These are phyloP conservation scores for Dione vanillae DNA, from an alignment of 2,888 invertebrate genomes.

Conservation along the genomic window DNA sequence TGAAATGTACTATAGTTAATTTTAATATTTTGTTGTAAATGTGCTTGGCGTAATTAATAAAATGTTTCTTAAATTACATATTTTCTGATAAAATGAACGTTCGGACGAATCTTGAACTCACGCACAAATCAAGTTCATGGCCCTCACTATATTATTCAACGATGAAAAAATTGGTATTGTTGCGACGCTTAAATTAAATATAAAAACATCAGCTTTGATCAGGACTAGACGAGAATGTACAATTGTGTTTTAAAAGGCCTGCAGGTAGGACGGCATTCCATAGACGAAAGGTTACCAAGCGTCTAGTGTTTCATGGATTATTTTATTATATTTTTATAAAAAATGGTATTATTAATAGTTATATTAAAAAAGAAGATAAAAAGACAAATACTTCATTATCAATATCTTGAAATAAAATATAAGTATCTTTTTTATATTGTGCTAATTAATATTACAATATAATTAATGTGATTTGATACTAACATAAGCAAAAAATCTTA, in stretches of 20 bases:
- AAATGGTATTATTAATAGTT: not conserved
- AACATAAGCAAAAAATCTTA: not conserved
- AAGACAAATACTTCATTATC: no score
- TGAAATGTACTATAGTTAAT: not conserved
- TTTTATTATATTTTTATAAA: not conserved
- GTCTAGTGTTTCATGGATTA: constrained; percentile 1
- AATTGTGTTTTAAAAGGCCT: constrained; percentile 54
- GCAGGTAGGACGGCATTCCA: constrained; percentile 67
- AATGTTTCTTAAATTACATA: not conserved
- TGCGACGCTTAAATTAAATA: constrained; percentile 27
- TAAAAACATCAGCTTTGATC: constrained; percentile 44
- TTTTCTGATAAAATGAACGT: not conserved
- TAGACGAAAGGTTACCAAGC: constrained; percentile 41
- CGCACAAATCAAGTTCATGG: constrained; percentile 27
- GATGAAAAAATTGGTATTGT: constrained; percentile 26
- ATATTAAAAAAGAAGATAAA: no score
- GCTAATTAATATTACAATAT: no score
- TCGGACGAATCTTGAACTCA: no score
- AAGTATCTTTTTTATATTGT: no score
- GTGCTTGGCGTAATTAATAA: not conserved
- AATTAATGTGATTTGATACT: no score
- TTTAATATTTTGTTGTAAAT: not conserved
- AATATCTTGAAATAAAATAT: no score
- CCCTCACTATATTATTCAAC: constrained; percentile 17
- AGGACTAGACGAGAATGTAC: constrained; percentile 49